These are phyloP conservation scores for Poeciliopsis turrubarensis DNA, from an alignment of 2,113 vertebrate species.

Conservation along the genomic window DNA sequence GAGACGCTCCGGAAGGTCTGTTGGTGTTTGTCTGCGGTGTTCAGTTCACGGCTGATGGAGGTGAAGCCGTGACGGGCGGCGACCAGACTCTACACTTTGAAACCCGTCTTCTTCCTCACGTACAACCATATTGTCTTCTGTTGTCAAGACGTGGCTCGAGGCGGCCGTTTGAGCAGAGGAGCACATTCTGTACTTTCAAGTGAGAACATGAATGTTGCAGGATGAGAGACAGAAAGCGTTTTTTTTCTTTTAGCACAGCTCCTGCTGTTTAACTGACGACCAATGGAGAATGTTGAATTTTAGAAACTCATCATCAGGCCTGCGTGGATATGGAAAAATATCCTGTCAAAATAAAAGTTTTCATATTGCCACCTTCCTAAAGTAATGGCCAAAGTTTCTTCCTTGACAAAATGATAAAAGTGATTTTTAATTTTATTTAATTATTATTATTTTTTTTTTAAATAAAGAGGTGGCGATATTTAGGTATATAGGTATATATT, in stretches of 20 bases:
- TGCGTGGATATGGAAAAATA: no score
- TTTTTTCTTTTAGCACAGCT: slow-evolving; percentile 40
- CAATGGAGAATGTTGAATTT: slow-evolving; percentile 5
- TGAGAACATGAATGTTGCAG: slow-evolving; percentile 47
- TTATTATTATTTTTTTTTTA: no score
- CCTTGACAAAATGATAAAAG: no score
- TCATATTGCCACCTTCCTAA: no score
- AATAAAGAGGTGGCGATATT: no score
- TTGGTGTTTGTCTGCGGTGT: slow-evolving; percentile 84
- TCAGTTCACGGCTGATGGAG: slow-evolving; percentile 78
- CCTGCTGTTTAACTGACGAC: slow-evolving; percentile 6
- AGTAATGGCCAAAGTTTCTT: no score
- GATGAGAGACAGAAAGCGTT: slow-evolving; percentile 2
- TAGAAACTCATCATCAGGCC: neutral
- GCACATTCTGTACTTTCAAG: slow-evolving; percentile 51
- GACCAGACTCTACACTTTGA: neutral
- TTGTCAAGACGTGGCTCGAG: slow-evolving; percentile 17
- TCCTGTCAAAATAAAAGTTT: no score
- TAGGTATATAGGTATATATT: no score
- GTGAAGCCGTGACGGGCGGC: neutral
- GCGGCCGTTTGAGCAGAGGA: slow-evolving; percentile 18
- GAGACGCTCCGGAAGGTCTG: slow-evolving; percentile 62
- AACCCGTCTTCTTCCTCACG: slow-evolving; percentile 1
- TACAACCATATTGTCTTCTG: slow-evolving; percentile 1
- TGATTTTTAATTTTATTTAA: no score